Evolutionary conservation across 1,140 invertebrate species (phyloP).

Genomic region (Papilio dardanus): DNA sequence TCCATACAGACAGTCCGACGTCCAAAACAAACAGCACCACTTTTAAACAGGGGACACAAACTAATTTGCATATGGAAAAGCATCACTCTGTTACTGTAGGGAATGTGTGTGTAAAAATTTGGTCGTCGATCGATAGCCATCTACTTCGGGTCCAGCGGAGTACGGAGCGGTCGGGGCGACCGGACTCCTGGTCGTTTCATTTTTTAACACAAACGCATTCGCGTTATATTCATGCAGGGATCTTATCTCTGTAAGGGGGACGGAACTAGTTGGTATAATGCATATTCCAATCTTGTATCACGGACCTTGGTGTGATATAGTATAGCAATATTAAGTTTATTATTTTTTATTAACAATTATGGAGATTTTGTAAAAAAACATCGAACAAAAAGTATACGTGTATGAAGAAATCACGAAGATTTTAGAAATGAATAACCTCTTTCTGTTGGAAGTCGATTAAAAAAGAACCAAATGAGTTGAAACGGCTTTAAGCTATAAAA

Average conservation of each 20-base stretch:
- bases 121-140: conserved; percentile 48
- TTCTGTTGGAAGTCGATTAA: too few species aligned
- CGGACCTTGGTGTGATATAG: neutral
- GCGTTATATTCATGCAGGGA: neutral
- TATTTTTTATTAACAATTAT: neutral
- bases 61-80: conserved; percentile 77
- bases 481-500: neutral
- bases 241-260: neutral
- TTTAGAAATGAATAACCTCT: too few species aligned
- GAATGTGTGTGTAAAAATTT: conserved; percentile 54
- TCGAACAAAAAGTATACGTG: too few species aligned
- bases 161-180: neutral
- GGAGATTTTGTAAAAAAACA: neutral
- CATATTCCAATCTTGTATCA: neutral
- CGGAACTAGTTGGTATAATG: neutral
- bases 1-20: conserved; percentile 62
- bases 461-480: neutral
- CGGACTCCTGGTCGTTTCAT: conserved; percentile 5
- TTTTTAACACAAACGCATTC: conserved; percentile 17
- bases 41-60: conserved; percentile 67
- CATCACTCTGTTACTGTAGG: conserved; percentile 61
- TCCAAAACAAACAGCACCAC: conserved; percentile 72
- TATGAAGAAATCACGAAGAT: too few species aligned
- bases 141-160: conserved; percentile 12
- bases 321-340: neutral